Conservation (phyloP, 2,888 invertebrate species). For the Lydus trimaculatus region DNA sequence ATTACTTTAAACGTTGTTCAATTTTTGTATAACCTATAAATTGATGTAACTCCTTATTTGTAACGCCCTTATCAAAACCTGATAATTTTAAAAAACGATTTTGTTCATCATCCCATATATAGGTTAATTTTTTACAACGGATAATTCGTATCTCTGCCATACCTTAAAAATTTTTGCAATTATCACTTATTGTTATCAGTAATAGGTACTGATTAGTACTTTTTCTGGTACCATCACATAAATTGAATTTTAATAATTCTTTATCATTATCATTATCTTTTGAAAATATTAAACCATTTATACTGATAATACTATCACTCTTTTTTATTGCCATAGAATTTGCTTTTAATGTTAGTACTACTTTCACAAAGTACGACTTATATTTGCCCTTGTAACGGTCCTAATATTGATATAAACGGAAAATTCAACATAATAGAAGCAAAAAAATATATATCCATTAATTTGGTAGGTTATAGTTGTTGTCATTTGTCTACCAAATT, state of each 20-base stretch:
- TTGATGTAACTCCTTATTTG: slow-evolving; percentile 69
- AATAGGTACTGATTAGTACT: too few relatives aligned
- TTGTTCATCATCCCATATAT: slow-evolving; percentile 80
- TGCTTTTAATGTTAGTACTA: slow-evolving; percentile 62
- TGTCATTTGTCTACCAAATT: too few relatives aligned
- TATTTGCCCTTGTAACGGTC: slow-evolving; percentile 79
- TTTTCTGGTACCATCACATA: slow-evolving; percentile 47
- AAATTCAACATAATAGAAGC: too few relatives aligned
- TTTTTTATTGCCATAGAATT: slow-evolving; percentile 60
- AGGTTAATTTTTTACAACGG: slow-evolving; percentile 80
- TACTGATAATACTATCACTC: slow-evolving; percentile 21
- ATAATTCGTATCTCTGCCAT: slow-evolving; percentile 65
- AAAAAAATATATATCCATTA: too few relatives aligned
- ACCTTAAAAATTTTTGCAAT: too few relatives aligned
- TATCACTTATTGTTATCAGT: too few relatives aligned
- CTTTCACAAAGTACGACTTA: slow-evolving; percentile 73
- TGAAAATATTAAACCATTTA: slow-evolving; percentile 19
- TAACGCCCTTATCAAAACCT: slow-evolving; percentile 76
- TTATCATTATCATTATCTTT: slow-evolving; percentile 10
- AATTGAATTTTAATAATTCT: slow-evolving; percentile 33
- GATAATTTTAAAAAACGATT: slow-evolving; percentile 73
- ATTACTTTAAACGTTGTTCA: slow-evolving; percentile 70
- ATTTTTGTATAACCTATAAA: slow-evolving; percentile 66
- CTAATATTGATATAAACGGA: slow-evolving; percentile 65
- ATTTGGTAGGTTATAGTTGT: too few relatives aligned